Evolutionary conservation across 37 sponge, comb jelly and placozoan species (phyloP), one percentile per base, ranked within the genome.

Genomic region (Chondrilla cf. caribensis): DNA sequence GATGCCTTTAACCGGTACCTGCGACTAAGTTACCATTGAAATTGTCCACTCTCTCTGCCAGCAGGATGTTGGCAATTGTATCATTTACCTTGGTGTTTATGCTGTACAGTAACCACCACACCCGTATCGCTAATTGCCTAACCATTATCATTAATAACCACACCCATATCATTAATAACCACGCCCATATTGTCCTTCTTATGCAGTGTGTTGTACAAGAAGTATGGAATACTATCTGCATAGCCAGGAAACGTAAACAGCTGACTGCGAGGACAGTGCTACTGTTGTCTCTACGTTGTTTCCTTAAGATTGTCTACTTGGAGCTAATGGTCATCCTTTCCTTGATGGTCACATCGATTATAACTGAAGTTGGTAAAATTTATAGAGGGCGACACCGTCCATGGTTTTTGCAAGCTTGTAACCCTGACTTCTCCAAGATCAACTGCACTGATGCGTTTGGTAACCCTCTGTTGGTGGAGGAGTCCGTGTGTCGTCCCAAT

Each of bases 401-500:
- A 14, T 75, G 84, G 65, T 91, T 91, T 72, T 25, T 91, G 21
- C 58, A 33, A 17, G 81, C 84, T 24, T 91, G 92, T 60, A 32
- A 84, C 29, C 92, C 92, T 26, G 77, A 91, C 70, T 91, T 84
- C 75, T 38, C 79, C 39, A 15, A 26, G n/a, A 60, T 91, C 68
- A 84, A 83, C 79, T 91, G 92, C 64, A 87, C 82, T 24, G 88
- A 88, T 35, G 65, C 6, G 40, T 58, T 62, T 29, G 90, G 90
- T 11, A 22, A 83, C 43, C 77, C 62, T 0, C 59, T 59, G 2
- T 87, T 87, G 57, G 73, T 91, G 26, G 86, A 83, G 22, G 51
- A 21, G 54, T 83, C 41, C 33, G 47, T 51, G 29, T 82, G 83
- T 24, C 32, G 31, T 70, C 57, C 57, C 40, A 42, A 60, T 2